Conservation (phyloP, 1,140 invertebrate genomes). For the Micrasema minimum region DNA sequence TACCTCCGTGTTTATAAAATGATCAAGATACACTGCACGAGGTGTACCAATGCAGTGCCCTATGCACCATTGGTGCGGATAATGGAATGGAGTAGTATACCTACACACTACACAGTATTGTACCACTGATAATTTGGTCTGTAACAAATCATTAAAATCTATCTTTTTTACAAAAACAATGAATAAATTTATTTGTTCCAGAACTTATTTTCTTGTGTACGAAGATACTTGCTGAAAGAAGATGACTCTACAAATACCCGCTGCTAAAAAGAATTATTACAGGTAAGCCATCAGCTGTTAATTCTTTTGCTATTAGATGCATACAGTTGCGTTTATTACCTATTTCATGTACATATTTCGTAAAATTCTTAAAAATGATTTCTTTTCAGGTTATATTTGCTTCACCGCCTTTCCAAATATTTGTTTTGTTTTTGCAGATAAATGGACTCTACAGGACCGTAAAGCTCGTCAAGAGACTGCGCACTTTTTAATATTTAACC, state of each 20-base stretch:
- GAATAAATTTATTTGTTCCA: conserved; percentile 58
- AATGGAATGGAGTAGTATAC: no score
- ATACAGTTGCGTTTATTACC: not conserved
- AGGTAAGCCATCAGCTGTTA: conserved; percentile 58
- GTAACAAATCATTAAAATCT: no score
- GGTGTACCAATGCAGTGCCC: no score
- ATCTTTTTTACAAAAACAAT: no score
- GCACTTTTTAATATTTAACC: not conserved
- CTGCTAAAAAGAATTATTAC: conserved; percentile 60
- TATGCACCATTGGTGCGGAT: no score
- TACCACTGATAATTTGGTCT: no score
- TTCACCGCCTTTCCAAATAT: conserved; percentile 11
- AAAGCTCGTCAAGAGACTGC: not conserved
- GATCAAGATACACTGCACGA: no score
- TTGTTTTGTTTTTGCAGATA: not conserved
- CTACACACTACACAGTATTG: no score
- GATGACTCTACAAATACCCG: conserved; percentile 67
- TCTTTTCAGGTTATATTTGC: conserved; percentile 51
- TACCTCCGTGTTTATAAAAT: no score
- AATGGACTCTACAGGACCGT: not conserved
- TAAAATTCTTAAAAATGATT: no score
- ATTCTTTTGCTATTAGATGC: not conserved
- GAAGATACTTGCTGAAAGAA: conserved; percentile 71
- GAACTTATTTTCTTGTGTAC: conserved; percentile 70
- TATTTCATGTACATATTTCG: not conserved